Conservation (phyloP, 2,888 invertebrate species). For the Ramazzottius varieornatus region DNA sequence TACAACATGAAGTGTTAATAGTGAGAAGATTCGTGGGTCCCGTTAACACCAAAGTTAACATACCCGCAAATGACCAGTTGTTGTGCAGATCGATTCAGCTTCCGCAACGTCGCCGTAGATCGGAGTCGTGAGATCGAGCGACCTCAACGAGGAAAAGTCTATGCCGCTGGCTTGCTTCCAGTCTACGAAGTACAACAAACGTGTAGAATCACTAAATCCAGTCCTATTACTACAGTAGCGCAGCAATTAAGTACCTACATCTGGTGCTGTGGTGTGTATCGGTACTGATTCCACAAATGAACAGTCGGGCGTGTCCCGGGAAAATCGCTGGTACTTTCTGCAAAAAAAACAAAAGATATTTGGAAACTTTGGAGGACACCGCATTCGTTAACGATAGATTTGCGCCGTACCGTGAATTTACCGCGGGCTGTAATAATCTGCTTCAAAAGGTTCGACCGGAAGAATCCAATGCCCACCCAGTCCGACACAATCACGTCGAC, state of each 20-base stretch:
- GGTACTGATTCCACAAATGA: background rate
- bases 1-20: background rate
- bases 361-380: no score
- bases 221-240: no score
- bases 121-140: background rate
- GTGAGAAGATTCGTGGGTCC: background rate
- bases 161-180: background rate
- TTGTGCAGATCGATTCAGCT: background rate
- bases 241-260: no score
- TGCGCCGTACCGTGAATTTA: background rate
- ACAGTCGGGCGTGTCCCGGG: background rate
- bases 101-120: background rate
- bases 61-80: background rate
- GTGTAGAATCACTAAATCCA: background rate
- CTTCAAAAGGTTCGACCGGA: background rate
- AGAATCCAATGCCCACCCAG: background rate
- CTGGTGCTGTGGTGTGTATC: background rate
- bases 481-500: background rate
- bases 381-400: no score
- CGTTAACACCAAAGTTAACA: background rate
- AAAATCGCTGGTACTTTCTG: background rate
- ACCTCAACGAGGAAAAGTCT: background rate
- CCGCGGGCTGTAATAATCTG: background rate
- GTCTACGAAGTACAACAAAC: background rate
- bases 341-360: background rate